phyloP scores from a whole-genome alignment of 2,113 vertebrate genomes.

The Atlantisia rogersi region DNA sequence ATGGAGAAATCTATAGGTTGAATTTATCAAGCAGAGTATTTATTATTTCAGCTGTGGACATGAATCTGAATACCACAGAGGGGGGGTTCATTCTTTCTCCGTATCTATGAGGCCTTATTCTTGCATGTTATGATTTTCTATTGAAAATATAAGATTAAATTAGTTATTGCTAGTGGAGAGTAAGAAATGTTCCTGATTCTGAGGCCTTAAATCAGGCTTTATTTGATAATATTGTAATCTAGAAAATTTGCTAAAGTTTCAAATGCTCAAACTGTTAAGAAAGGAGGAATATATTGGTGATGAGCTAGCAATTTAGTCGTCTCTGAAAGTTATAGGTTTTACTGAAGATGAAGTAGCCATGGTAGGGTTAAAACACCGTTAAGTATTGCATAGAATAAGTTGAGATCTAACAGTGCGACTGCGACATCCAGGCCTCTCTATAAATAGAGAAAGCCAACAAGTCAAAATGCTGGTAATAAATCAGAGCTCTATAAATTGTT shows the following conservation, averaged over 20 bases:
- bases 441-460: not conserved
- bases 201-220: not conserved
- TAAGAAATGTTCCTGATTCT: not conserved
- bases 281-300: not conserved
- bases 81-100: not conserved
- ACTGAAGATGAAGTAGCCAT: not conserved
- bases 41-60: not conserved
- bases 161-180: not conserved
- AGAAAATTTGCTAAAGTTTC: not conserved
- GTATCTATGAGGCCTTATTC: not conserved
- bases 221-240: not conserved
- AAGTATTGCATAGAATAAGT: not conserved
- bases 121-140: not conserved
- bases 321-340: not conserved
- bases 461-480: not conserved
- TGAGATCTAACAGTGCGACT: not conserved
- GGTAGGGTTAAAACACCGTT: not conserved
- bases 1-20: not conserved
- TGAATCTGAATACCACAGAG: not conserved
- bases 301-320: not conserved
- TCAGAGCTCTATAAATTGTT: slow-evolving; percentile 23
- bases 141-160: not conserved
- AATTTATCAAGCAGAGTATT: not conserved
- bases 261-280: not conserved
- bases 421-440: not conserved